A percentile compares a stretch with the other conserved stretches of the same genome.
phyloP scores from a whole-genome alignment of 2,113 vertebrate genomes.

The Dicaeum eximium region DNA sequence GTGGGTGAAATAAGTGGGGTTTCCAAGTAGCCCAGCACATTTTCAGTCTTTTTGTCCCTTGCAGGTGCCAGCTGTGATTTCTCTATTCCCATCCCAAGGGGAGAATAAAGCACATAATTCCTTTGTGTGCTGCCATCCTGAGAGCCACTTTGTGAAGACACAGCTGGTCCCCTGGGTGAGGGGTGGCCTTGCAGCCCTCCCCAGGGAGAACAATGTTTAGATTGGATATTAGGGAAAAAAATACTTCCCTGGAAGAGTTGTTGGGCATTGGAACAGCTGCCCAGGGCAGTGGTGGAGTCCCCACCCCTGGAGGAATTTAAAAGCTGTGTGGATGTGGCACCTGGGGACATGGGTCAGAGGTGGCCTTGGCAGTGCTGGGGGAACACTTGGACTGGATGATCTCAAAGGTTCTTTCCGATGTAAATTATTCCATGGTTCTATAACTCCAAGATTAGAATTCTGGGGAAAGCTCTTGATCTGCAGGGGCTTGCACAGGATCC shows the following conservation, averaged over 20 bases:
- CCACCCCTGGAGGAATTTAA: background rate
- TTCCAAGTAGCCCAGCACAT: background rate
- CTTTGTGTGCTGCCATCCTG: background rate
- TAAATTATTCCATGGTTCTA: background rate
- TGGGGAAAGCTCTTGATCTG: background rate
- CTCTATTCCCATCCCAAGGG: background rate
- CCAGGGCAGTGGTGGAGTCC: background rate
- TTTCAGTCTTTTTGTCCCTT: background rate
- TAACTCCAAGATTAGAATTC: background rate
- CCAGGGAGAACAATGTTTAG: background rate
- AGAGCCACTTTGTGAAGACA: background rate
- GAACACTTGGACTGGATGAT: background rate
- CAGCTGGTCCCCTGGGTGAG: background rate
- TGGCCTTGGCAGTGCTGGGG: background rate
- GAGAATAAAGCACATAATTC: background rate
- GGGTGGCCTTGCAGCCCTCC: background rate
- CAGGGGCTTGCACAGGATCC: background rate
- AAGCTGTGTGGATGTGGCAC: fast-evolving
- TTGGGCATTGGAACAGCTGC: background rate
- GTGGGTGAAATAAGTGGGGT: background rate
- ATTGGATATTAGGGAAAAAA: background rate
- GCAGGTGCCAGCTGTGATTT: background rate
- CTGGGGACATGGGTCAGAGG: background rate
- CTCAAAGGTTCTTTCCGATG: background rate
- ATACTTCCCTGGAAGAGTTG: background rate